Evolutionary conservation across 2,888 invertebrate species (phyloP), one percentile per base, ranked within the genome.

Genomic region (Zaprionus lineosus): DNA sequence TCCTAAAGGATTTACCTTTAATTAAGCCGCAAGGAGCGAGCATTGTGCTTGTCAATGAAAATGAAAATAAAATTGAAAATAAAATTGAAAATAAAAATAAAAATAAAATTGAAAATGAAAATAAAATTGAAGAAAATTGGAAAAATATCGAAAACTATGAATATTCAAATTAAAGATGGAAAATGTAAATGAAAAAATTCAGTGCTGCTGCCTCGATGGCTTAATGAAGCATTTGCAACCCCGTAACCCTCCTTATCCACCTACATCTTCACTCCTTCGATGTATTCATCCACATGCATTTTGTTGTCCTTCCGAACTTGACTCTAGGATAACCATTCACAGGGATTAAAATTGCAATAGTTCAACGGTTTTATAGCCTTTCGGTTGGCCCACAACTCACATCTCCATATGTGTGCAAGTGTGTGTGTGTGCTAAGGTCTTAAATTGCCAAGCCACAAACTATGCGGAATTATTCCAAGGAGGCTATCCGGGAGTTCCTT

Each of bases 331-430:
- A 58, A 28, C 21, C 53, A 50, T 46, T 31, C 8, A 5, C 6
- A 19, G 28, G 65, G 60, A 55, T 68, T 61, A 26, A 16, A 44
- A 31, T 36, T 39, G 55, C 53, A 53, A 71, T 68, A 59, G 53
- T 72, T 74, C 50, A 77, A 55, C 39, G 51, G 43, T 18, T 66
- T 65, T 56, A 56, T 60, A 55, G 65, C 40, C 59, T 40, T 52
- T 44, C 52, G 36, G 34, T 26, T 34, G 9, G 37, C 19, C 40
- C 56, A 50, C 51, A 50, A 7, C 28, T 69, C 28, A 44, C 59
- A 46, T 34, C 3, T 34, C 8, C 8, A 1, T 37, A 24, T 34
- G 12, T 11, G 15, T 56, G 3, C 12, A n/a, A n/a, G n/a, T 19
- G 9, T 47, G 28, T 28, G 21, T 37, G 9, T 24, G 6, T 36